Conservation (phyloP, 2,113 vertebrate species). For the Petrocephalus zakoni region DNA sequence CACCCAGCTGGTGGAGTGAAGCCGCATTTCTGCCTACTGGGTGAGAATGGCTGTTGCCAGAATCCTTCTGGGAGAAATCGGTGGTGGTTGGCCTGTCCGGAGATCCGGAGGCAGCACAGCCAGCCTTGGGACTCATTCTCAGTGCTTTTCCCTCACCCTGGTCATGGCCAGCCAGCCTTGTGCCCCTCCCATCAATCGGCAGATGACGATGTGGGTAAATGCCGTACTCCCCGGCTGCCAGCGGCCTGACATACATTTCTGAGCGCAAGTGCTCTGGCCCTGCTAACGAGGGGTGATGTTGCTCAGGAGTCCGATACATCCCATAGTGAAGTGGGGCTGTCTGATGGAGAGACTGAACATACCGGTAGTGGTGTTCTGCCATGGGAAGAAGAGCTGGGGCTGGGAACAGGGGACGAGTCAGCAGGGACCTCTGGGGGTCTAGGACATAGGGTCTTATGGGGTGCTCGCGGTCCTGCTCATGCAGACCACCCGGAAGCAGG, state of each 20-base stretch:
- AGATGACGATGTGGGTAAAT: conserved; percentile 52
- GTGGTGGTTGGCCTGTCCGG: conserved; percentile 81
- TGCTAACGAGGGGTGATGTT: conserved; percentile 44
- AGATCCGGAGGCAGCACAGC: conserved; percentile 83
- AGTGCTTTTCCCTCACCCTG: conserved; percentile 63
- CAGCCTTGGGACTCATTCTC: conserved; percentile 82
- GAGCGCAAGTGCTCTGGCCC: conserved; percentile 47
- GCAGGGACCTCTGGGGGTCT: conserved; percentile 74
- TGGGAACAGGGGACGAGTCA: conserved; percentile 66
- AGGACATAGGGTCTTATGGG: conserved; percentile 56
- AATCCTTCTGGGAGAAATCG: conserved; percentile 72
- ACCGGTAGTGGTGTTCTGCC: conserved; percentile 71
- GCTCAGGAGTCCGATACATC: conserved; percentile 70
- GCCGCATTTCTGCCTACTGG: conserved; percentile 32
- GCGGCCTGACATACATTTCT: conserved; percentile 59
- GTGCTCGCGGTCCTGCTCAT: background rate
- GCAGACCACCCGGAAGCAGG: conserved; percentile 53
- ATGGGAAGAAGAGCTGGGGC: conserved; percentile 54
- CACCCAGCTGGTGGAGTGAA: conserved; percentile 48
- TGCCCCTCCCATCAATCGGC: conserved; percentile 34
- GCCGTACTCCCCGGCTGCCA: conserved; percentile 54
- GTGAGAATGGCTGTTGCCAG: conserved; percentile 29
- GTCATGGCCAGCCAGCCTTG: conserved; percentile 15
- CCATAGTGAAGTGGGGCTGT: conserved; percentile 66
- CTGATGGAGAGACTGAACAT: conserved; percentile 70